A percentile compares a stretch with the other conserved stretches of the same genome.
These are phyloP conservation scores for Scaptodrosophila lebanonensis DNA, from an alignment of 1,140 invertebrate genomes.

Conservation along the genomic window DNA sequence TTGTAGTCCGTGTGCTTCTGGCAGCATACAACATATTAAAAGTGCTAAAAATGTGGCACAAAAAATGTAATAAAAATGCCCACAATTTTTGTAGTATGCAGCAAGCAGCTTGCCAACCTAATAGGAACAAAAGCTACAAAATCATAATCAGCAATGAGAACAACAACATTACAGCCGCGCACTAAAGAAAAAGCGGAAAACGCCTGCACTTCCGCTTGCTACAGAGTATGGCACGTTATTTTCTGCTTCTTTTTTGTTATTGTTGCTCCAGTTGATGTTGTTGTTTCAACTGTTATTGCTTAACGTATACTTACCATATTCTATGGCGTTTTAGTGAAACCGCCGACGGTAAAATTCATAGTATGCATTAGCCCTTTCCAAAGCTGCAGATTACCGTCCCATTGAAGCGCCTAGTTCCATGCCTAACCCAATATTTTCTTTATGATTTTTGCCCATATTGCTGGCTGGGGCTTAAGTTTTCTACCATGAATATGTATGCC, in stretches of 20 bases:
- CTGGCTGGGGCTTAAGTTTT: slow-evolving; percentile 16
- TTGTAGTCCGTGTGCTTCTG: too few relatives aligned
- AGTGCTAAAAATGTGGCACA: slow-evolving; percentile 56
- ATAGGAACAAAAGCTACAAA: slow-evolving; percentile 23
- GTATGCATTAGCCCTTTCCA: slow-evolving; percentile 56
- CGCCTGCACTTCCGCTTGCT: slow-evolving; percentile 64
- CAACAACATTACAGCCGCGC: slow-evolving; percentile 49
- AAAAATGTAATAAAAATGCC: slow-evolving; percentile 61
- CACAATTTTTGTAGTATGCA: slow-evolving; percentile 68
- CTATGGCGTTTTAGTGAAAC: slow-evolving; percentile 15
- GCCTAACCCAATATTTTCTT: slow-evolving; percentile 34
- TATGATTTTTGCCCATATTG: slow-evolving; percentile 29
- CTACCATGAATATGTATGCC: too few relatives aligned
- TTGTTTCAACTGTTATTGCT: neutral
- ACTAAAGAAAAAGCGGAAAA: slow-evolving; percentile 59
- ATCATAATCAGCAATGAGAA: neutral
- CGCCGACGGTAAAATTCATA: slow-evolving; percentile 62
- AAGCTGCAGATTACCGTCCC: slow-evolving; percentile 6
- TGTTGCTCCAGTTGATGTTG: slow-evolving; percentile 1
- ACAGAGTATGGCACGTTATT: slow-evolving; percentile 3
- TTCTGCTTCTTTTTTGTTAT: slow-evolving; percentile 1
- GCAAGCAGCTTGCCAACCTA: slow-evolving; percentile 46
- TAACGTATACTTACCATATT: slow-evolving; percentile 4
- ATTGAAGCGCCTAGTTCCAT: slow-evolving; percentile 15
- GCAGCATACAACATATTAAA: too few relatives aligned